Evolutionary conservation across 2,113 vertebrate genomes (phyloP), one percentile per base, ranked within the genome.

Genomic region (Brachirus orientalis): DNA sequence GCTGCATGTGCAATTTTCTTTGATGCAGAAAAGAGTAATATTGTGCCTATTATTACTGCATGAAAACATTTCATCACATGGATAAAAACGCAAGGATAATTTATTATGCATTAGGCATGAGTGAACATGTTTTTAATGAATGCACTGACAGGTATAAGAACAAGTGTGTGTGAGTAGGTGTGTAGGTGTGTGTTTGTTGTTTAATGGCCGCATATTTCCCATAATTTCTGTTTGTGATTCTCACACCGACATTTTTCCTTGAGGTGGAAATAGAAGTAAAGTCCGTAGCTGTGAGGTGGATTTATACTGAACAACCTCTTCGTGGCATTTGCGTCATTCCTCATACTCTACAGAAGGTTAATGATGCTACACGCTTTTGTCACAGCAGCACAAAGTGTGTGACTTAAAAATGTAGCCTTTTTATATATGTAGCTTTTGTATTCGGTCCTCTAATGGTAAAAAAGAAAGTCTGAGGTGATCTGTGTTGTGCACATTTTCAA

Each of bases 201-300:
- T 72, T 76, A 75, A 76, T 72, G 72, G 44, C 33, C 62, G 10
- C 12, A 53, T 38, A 36, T 62, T 63, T 54, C 40, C 40, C 36
- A 48, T 48, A 40, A n/a, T 10, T 55, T 63, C 14, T 71, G 74
- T 53, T 17, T 53, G 33, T 41, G 11, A 44, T 11, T 40, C 67
- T 44, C 45, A 33, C 38, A 40, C 54, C 22, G n/a, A 35, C 10
- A 5, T 43, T 43, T 40, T 43, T 43, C 40, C 40, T 43, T 43
- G 11, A 70, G 54, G 44, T 18, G 18, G 51, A 63, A 59, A 33
- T 62, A 46, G 53, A 53, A 71, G 51, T 33, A 45, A 20, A 61
- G 41, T 67, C 57, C 51, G 62, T 53, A 68, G 68, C 59, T 76
- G 67, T 60, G 47, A 69, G 52, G 63, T 54, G 50, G 47, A 56